These are phyloP conservation scores for Eubucco bourcierii DNA, from an alignment of 2,113 vertebrate species.

Conservation along the genomic window DNA sequence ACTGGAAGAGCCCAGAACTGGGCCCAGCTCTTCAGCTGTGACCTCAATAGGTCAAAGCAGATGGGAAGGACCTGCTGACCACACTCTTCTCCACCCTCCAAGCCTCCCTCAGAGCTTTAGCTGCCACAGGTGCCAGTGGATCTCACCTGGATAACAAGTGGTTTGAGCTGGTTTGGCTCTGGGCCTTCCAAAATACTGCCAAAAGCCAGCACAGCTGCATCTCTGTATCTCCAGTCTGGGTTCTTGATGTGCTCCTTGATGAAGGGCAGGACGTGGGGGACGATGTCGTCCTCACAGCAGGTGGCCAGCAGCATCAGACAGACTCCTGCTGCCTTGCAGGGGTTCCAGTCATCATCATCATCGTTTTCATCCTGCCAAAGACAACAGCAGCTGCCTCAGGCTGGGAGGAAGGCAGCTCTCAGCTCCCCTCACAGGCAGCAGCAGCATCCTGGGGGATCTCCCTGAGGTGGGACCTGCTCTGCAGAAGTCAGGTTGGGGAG, in stretches of 20 bases:
- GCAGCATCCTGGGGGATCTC: background rate
- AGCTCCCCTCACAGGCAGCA: background rate
- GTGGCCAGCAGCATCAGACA: conserved; percentile 98
- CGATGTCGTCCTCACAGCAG: conserved; percentile 97
- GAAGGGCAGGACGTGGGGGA: conserved; percentile 96
- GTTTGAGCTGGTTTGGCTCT: conserved; percentile 94
- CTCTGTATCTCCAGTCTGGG: conserved; percentile 92
- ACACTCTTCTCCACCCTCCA: background rate
- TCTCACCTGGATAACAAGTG: conserved; percentile 90
- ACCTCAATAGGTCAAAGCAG: too few relatives aligned
- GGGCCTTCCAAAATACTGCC: conserved; percentile 97
- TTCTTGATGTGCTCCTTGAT: conserved; percentile 98
- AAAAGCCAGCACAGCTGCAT: conserved; percentile 98
- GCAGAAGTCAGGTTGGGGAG: background rate
- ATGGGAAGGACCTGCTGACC: too few relatives aligned
- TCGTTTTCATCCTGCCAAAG: conserved; percentile 91
- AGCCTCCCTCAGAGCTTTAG: fast-evolving
- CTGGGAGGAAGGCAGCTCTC: background rate
- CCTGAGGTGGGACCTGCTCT: too few relatives aligned
- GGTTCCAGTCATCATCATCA: conserved; percentile 97
- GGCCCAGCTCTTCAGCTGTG: too few relatives aligned
- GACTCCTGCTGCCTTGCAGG: conserved; percentile 94
- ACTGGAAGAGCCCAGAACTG: too few relatives aligned
- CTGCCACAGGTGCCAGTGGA: background rate
- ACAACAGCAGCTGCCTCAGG: background rate